A percentile compares a stretch with the other conserved stretches of the same genome.
These are phyloP conservation scores for Petroica traversi DNA, from an alignment of 2,113 vertebrate species.

Conservation along the genomic window DNA sequence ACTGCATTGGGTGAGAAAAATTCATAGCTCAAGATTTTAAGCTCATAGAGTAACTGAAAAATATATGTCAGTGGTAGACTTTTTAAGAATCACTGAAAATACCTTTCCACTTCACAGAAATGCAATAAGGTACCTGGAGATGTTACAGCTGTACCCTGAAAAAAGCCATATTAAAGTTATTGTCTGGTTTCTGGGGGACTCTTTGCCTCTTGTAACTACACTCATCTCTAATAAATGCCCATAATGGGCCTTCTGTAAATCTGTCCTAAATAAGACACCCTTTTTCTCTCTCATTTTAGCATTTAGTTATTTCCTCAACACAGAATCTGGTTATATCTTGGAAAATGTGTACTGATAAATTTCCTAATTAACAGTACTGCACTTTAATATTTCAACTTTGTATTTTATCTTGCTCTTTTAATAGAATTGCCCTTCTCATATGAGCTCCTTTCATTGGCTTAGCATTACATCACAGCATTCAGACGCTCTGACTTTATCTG, in stretches of 20 bases:
- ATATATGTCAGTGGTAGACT: neutral
- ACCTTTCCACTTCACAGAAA: neutral
- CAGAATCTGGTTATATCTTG: neutral
- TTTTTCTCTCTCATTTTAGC: neutral
- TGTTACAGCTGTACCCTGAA: neutral
- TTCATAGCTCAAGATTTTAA: neutral
- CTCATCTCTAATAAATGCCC: neutral
- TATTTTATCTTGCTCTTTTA: constrained; percentile 26
- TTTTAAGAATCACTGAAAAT: neutral
- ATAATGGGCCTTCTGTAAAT: neutral
- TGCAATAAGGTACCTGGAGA: neutral
- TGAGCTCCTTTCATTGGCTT: neutral
- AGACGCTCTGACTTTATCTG: neutral
- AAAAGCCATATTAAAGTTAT: neutral
- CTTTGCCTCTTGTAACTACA: neutral
- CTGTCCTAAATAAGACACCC: neutral
- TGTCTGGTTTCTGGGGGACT: neutral
- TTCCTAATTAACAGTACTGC: neutral
- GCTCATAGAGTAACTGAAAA: neutral
- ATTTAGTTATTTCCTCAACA: neutral
- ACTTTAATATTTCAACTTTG: neutral
- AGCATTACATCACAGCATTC: neutral
- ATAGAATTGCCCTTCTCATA: neutral
- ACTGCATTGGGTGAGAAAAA: neutral
- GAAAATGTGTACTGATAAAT: neutral